Conservation (phyloP, 1,140 invertebrate genomes). For the Lepidurus apus region DNA sequence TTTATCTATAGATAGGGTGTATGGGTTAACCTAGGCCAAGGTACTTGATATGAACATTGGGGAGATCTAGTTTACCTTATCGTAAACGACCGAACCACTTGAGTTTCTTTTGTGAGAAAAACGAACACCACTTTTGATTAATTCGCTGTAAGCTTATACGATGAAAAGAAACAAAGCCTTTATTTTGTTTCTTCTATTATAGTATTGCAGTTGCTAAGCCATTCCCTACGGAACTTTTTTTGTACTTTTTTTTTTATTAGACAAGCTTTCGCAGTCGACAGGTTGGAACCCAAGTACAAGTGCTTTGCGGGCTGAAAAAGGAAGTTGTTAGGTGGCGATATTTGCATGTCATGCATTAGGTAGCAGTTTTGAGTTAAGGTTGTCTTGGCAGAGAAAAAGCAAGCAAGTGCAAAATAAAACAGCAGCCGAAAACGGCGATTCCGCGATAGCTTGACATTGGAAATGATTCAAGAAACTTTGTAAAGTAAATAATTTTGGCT, state of each 20-base stretch:
- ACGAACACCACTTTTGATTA: neutral
- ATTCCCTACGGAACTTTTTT: neutral
- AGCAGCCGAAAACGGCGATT: too few species aligned
- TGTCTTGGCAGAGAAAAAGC: too few species aligned
- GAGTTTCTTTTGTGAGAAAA: neutral
- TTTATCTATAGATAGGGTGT: neutral
- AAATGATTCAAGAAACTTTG: neutral
- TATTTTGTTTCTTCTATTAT: neutral
- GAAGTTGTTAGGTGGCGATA: neutral
- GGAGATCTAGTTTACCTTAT: neutral
- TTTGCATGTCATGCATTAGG: neutral
- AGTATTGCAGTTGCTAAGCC: neutral
- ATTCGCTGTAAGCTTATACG: neutral
- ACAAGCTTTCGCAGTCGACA: too few species aligned
- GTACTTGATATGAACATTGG: neutral
- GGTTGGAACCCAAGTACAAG: neutral
- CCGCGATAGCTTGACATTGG: too few species aligned
- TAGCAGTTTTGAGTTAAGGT: too few species aligned
- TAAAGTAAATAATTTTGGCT: constrained; percentile 1
- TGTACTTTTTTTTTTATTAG: neutral
- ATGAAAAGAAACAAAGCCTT: neutral
- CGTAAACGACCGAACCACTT: neutral
- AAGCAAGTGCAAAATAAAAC: too few species aligned
- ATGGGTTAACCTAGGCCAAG: constrained; percentile 1
- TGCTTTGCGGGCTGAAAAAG: neutral